Base-by-base conservation (phyloP, 1,140 invertebrate genomes). In the Magallana gigas region DNA sequence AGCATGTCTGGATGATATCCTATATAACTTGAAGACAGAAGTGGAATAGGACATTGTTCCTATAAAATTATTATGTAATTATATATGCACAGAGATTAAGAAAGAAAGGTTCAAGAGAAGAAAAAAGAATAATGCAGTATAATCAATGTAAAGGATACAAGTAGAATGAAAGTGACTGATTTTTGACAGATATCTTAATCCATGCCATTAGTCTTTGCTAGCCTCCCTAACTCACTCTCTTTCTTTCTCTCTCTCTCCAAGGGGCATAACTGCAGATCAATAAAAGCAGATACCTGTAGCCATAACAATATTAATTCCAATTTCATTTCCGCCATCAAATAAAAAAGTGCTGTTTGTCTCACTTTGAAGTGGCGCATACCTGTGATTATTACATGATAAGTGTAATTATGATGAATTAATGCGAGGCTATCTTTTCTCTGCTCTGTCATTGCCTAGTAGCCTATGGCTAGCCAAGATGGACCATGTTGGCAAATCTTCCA, bases 341-440 rank as follows among this genome's bases (percentile, higher is more conserved):
- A 36, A 76, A 76, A 48, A 76, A 76, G 36, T 48, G 23, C 23
- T 76, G 68, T 76, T 76, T 76, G 18, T 76, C 68, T 76, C 68
- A 76, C 68, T 76, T 76, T 76, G 68, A 76, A 76, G 68, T 76
- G 68, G 68, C 23, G 68, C 68, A 29, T 76, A 76, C 68, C 68
- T 76, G 18, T 76, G 68, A 76, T 76, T 76, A 76, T 76, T 76
- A 76, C 68, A 76, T 76, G 68, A 76, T 76, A 76, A 76, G 68
- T 76, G 68, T 76, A 76, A 76, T 76, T 76, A 76, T 76, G 68
- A 76, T 76, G 68, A 76, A 76, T 76, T 76, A 76, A 76, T 29
- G 68, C 36, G 68, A 76, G 68, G 68, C 23, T 76, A 76, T 76
- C 68, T 76, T 36, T 76, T 16, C 68, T 29, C 8, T 76, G 68